These are phyloP conservation scores for Zosterops lateralis DNA, from an alignment of 2,113 vertebrate genomes.

Conservation along the genomic window DNA sequence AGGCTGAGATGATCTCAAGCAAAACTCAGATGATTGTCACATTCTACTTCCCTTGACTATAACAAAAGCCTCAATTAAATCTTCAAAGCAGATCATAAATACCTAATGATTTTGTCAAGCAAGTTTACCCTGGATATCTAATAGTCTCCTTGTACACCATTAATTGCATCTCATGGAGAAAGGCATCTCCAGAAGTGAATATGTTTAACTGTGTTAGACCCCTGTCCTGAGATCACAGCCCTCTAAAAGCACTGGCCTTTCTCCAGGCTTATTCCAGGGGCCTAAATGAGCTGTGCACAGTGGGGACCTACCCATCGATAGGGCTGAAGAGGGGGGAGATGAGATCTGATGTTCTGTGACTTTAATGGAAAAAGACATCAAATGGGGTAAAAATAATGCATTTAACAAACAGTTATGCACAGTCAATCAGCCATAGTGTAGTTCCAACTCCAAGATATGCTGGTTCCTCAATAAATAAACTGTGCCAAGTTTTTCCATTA, in stretches of 20 bases:
- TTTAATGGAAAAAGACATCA: background rate
- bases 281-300: background rate
- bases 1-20: background rate
- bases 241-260: background rate
- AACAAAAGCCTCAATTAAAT: background rate
- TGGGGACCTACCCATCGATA: background rate
- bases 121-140: background rate
- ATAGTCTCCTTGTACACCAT: background rate
- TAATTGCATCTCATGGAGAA: background rate
- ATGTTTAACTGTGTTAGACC: background rate
- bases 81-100: background rate
- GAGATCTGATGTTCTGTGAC: background rate
- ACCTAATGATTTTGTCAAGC: background rate
- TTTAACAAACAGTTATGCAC: background rate
- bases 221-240: background rate
- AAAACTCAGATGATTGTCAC: background rate
- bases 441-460: background rate
- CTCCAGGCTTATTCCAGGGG: background rate
- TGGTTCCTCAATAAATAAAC: background rate
- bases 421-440: background rate
- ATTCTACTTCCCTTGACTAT: background rate
- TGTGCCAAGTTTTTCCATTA: background rate
- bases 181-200: background rate
- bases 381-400: background rate
- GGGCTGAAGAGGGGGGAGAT: fast-evolving